Conservation (phyloP, 2,888 invertebrate genomes). For the Elegia similella region DNA sequence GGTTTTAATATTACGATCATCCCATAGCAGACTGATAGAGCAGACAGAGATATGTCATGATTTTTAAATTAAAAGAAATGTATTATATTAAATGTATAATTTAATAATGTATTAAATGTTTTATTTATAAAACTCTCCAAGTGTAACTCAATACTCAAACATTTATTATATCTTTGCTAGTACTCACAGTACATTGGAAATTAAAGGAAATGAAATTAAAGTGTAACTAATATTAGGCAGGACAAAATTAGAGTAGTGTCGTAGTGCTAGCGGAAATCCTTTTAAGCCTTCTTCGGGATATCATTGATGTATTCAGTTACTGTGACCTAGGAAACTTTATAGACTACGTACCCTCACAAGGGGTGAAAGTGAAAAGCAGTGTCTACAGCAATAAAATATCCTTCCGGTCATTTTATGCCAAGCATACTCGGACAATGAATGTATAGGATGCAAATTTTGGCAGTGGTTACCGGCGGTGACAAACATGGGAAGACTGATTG, state of each 20-base stretch:
- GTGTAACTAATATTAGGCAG: not conserved
- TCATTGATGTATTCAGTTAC: not conserved
- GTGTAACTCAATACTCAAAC: too few relatives aligned
- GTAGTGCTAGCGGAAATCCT: not conserved
- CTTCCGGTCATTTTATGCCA: slow-evolving; percentile 5
- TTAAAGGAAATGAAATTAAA: too few relatives aligned
- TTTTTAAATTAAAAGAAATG: too few relatives aligned
- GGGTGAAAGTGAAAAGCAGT: slow-evolving; percentile 6
- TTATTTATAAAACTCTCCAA: too few relatives aligned
- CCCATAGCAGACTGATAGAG: too few relatives aligned
- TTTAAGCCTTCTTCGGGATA: not conserved
- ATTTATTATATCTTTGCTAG: too few relatives aligned
- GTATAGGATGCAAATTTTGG: slow-evolving; percentile 1
- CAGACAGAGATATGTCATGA: too few relatives aligned
- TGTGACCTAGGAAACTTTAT: not conserved
- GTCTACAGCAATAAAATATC: slow-evolving; percentile 1
- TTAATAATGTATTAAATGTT: too few relatives aligned
- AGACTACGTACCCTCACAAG: not conserved
- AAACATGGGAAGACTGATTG: not conserved
- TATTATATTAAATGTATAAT: too few relatives aligned
- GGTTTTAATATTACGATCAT: too few relatives aligned
- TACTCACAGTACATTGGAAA: too few relatives aligned
- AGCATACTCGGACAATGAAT: too few relatives aligned
- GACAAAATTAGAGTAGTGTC: not conserved
- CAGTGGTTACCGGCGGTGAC: not conserved